Evolutionary conservation across 2,113 vertebrate genomes (phyloP), one percentile per base, ranked within the genome.

Genomic region (Shinisaurus crocodilurus): DNA sequence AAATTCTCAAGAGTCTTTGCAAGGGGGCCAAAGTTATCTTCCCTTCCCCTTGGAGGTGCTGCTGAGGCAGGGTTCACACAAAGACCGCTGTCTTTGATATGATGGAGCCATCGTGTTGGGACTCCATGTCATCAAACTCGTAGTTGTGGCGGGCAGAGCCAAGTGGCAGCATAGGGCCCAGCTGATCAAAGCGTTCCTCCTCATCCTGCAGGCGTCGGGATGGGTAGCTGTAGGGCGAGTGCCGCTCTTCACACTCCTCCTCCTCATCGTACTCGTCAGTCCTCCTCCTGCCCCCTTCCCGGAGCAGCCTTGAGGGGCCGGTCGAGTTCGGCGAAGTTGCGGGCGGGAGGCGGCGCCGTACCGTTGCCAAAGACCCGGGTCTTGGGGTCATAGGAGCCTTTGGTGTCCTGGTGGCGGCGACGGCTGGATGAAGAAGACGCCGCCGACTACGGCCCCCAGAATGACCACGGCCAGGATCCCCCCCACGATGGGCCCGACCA

Each of bases 61-160:
- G 15, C 25, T 1, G 0, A 10, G 57, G 34, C 82, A 0, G 43
- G 25, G n/a, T 40, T 97, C 98, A 98, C 95, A 98, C 98, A 3
- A 98, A 99, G 82, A 99, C 98, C 0, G 98, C 98, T 95, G 97
- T 97, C 96, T 98, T 97, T 20, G 98, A 99, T 94, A 99, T 98
- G 95, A 99, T 97, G 0, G 98, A 99, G 74, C 98, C 98, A 0
- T 99, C 98, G 40, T 97, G 95, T 93, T 98, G 98, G 34, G 98
- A 99, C 96, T 99, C 98, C 98, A 98, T 98, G 97, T 98, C 98
- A 16, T 98, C 98, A 76, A 98, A 98, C 5, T 98, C 85, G 93
- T 97, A 98, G 57, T 96, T 94, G 3, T 27, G 89, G 20, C 34
- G 32, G 45, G 95, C 93, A 81, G 96, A 96, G 60, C 88, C 54